Percentiles rank a stretch among this genome's conserved stretches.
Conservation (phyloP, 2,888 invertebrate genomes). For the Acheta domesticus region DNA sequence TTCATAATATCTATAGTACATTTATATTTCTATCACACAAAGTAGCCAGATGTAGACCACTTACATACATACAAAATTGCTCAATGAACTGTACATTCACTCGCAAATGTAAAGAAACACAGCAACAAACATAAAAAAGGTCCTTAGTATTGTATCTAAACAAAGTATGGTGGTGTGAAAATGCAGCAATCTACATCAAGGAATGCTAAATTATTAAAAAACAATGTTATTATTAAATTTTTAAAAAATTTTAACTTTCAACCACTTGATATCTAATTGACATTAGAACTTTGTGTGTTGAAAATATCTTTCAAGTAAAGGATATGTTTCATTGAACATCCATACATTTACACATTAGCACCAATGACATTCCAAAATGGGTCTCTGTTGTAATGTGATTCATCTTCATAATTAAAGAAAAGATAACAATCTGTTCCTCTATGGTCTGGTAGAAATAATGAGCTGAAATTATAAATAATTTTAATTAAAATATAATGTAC, state of each 20-base stretch:
- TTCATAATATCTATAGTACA: background rate
- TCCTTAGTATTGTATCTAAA: background rate
- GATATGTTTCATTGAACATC: too few relatives aligned
- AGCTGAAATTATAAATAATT: constrained; percentile 11
- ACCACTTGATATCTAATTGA: background rate
- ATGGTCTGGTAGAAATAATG: background rate
- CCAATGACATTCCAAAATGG: background rate
- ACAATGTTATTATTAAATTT: background rate
- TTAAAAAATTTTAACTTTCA: background rate
- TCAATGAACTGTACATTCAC: background rate
- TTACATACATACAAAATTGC: background rate
- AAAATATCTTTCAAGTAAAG: background rate
- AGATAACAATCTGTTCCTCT: background rate
- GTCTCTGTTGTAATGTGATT: background rate
- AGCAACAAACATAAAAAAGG: background rate
- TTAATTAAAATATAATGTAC: constrained; percentile 1
- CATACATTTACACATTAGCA: constrained; percentile 7
- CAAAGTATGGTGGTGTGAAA: background rate
- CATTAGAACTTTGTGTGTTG: background rate
- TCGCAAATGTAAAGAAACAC: background rate
- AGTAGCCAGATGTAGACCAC: background rate
- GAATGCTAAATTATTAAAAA: background rate
- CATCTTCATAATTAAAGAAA: background rate
- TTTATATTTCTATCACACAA: constrained; percentile 9
- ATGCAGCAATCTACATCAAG: background rate